phyloP scores from a whole-genome alignment of 2,113 vertebrate genomes.

The Nothoprocta perdicaria region DNA sequence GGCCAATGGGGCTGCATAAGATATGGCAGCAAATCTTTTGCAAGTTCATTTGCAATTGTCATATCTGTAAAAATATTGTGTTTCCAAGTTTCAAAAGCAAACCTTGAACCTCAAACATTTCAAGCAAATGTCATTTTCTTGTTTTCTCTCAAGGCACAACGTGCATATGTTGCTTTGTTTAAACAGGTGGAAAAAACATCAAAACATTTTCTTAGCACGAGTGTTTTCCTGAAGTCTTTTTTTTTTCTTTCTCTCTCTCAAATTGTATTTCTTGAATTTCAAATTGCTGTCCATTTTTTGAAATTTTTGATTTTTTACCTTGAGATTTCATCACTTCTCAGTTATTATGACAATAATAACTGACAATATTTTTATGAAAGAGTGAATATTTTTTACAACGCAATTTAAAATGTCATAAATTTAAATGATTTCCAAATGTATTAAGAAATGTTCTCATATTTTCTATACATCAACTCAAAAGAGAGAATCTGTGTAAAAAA shows the following conservation, averaged over 20 bases:
- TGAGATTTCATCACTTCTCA: neutral
- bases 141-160: constrained; percentile 58
- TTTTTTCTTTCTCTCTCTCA: neutral
- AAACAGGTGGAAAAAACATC: constrained; percentile 61
- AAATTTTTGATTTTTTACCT: neutral
- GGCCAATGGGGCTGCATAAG: neutral
- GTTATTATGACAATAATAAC: neutral
- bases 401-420: neutral
- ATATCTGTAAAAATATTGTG: neutral
- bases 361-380: neutral
- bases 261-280: neutral
- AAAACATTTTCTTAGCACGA: constrained; percentile 20
- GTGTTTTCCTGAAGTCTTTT: neutral
- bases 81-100: constrained; percentile 39
- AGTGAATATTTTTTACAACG: neutral
- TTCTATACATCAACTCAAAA: neutral
- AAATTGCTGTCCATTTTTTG: neutral
- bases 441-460: neutral
- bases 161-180: constrained; percentile 55
- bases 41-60: neutral
- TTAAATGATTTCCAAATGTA: neutral
- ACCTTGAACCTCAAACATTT: constrained; percentile 70
- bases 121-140: constrained; percentile 67
- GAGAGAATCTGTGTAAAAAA: neutral
- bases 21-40: neutral